Conservation (phyloP, 2,888 invertebrate genomes). For the Nipponacmea schrenckii region DNA sequence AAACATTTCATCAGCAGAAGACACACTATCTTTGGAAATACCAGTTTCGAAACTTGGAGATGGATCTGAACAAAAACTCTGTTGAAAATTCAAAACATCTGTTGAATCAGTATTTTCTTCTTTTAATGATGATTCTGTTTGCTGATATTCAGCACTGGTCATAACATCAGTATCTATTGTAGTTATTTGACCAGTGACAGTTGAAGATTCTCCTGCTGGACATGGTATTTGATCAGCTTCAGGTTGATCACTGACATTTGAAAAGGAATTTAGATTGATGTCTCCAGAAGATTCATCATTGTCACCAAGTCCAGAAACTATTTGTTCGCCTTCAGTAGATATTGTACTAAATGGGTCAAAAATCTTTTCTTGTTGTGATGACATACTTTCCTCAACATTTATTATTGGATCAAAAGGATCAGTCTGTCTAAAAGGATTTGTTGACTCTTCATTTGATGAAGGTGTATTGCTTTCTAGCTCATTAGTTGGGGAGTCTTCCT, state of each 20-base stretch:
- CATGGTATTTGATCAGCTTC: neutral
- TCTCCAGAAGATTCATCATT: neutral
- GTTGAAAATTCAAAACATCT: neutral
- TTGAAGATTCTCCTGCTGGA: neutral
- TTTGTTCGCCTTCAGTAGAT: neutral
- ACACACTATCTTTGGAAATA: neutral
- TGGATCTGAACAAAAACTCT: neutral
- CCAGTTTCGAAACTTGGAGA: neutral
- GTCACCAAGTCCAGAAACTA: neutral
- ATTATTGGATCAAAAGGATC: neutral
- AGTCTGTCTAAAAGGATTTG: too few relatives aligned
- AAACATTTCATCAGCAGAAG: neutral
- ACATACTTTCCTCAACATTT: neutral
- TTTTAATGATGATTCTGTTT: neutral
- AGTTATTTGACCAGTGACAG: neutral
- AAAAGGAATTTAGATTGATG: neutral
- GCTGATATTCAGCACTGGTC: neutral
- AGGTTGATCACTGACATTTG: neutral
- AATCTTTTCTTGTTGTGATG: neutral
- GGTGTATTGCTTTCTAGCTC: too few relatives aligned
- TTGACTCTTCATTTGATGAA: too few relatives aligned
- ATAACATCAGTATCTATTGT: neutral
- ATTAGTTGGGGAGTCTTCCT: neutral
- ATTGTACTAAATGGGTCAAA: constrained; percentile 1
- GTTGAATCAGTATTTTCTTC: neutral